Evolutionary conservation across 2,888 invertebrate genomes (phyloP), one percentile per base, ranked within the genome.

Genomic region (Proisotoma minuta): DNA sequence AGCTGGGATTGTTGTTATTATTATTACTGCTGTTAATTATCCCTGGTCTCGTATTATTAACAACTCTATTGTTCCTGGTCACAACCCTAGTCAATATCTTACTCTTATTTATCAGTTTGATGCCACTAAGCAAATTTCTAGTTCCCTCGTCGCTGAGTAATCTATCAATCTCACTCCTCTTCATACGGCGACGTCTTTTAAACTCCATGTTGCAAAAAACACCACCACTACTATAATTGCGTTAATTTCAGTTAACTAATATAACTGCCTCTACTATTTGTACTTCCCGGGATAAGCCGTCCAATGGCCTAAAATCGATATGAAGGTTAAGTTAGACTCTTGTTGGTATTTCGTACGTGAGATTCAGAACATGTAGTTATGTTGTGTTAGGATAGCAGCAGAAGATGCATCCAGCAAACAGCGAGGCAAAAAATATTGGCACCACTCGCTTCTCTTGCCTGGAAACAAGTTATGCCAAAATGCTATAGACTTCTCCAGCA

Each of bases 81-180:
- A 53, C 61, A 22, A 56, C 63, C 53, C 62, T 63, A 2, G 54
- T 50, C 40, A 63, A 60, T 39, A 59, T 66, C 59, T 63, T 78
- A 24, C 76, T 76, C 28, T 75, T 75, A 15, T 76, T 76, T 1
- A 77, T 76, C 34, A 79, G 80, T 73, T 89, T 88, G 1, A 91
- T 83, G 23, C 89, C 87, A 75, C 88, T 89, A 47, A 91, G 80
- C 85, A 91, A 87, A 77, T 91, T 91, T 1, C 89, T 87, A 2
- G 91, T 90, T 1, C 91, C 91, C 76, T 91, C 91, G 76, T 91
- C 91, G 79, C 87, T 88, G 64, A 91, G 79, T 56, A 91, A 77
- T 63, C 82, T 84, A 74, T 90, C 89, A 57, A 91, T 82, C 79
- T 91, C 91, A 22, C 84, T 59, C 3, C 59, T 24, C 20, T 57